Base-by-base conservation (phyloP, 2,888 invertebrate species). In the Aphidius colemani region DNA sequence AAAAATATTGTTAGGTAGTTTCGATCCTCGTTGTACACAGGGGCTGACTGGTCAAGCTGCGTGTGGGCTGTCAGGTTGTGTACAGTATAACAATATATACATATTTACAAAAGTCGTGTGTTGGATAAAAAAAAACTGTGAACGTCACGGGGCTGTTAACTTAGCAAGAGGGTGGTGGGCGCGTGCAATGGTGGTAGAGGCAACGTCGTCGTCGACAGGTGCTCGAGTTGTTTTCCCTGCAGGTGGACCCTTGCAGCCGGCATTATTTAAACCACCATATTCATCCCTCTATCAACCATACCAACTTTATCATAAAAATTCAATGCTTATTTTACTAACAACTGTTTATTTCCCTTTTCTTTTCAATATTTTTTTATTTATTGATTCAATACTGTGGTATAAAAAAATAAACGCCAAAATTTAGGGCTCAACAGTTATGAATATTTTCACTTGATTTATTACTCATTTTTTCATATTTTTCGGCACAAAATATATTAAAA, bases 121-220 rank as follows among this genome's bases (percentile, higher is more conserved):
- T 30, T 30, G 30, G 5, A 30, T 5, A 30, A 30, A 30, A 30
- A 30, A 30, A 30, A 30, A 30, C 2, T 30, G 2, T 2, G 30
- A 30, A 30, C 30, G 30, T 30, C 30, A 30, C 30, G 30, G 30
- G 30, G 30, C 30, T 30, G 30, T 30, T 30, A 30, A 45, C n/a
- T 58, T 13, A 55, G 11, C n/a, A 39, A 55, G 46, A 44, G 10
- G 59, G 53, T 44, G 53, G 50, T 63, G 53, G 69, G 70, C 69
- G 72, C 73, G 72, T 71, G 78, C 73, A 30, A 30, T 59, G 65
- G 53, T 18, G 53, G 69, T 70, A 69, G 72, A 73, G 72, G 71
- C 77, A 73, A 71, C 72, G 71, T 71, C 71, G 69, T 69, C 72
- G 75, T 71, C 73, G 75, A 76, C 77, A 78, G 77, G 77, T 78